Conservation (phyloP, 1,140 invertebrate genomes). For the Drosophila equinoxialis region DNA sequence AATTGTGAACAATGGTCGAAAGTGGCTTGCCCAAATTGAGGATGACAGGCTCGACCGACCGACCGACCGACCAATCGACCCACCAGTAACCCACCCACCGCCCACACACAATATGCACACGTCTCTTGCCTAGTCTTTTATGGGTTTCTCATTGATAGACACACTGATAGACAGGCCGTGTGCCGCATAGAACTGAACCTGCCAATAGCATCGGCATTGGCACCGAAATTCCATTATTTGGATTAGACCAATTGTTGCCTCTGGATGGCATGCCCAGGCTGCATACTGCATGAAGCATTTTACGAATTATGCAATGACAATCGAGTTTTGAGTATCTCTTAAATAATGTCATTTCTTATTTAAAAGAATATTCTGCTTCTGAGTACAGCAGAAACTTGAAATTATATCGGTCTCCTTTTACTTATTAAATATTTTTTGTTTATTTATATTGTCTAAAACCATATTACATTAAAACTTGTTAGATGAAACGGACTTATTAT, state of each 20-base stretch:
- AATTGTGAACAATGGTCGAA: conserved; percentile 69
- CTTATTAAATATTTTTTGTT: too few species aligned
- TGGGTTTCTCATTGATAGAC: neutral
- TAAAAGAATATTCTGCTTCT: neutral
- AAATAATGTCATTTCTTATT: neutral
- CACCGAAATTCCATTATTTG: conserved; percentile 66
- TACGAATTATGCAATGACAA: conserved; percentile 5
- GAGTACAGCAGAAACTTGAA: neutral
- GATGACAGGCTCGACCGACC: conserved; percentile 55
- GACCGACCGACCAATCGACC: conserved; percentile 1
- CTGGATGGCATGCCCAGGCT: neutral
- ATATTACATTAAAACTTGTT: too few species aligned
- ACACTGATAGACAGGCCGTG: conserved; percentile 10
- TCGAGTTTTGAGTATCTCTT: neutral
- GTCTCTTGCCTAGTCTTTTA: neutral
- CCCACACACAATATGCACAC: neutral
- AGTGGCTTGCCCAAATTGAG: conserved; percentile 73
- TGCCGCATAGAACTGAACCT: conserved; percentile 34
- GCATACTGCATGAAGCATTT: conserved; percentile 3
- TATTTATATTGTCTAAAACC: too few species aligned
- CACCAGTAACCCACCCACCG: neutral
- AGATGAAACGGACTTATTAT: too few species aligned
- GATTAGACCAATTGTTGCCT: conserved; percentile 66
- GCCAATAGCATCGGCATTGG: conserved; percentile 28
- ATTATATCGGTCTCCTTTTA: too few species aligned